Base-by-base conservation (phyloP, 1,140 invertebrate genomes). In the Drosophila santomea region DNA sequence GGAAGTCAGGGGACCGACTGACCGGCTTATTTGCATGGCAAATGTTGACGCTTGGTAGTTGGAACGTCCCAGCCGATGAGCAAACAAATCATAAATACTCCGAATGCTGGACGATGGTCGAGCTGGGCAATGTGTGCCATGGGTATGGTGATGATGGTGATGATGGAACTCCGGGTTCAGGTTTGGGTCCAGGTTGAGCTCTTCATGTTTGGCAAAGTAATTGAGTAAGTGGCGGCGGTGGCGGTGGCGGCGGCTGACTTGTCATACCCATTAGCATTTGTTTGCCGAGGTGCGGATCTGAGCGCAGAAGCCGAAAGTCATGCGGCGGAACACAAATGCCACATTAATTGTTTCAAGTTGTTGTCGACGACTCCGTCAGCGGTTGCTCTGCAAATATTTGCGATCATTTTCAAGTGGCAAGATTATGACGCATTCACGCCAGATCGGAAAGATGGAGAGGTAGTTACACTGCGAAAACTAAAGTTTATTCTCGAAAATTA, bases 291-390 rank as follows among this genome's bases (percentile, higher is more conserved):
- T 89, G 84, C 80, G 67, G 76, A 71, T 71, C 62, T 47, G 67
- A 56, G 68, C 62, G 80, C 84, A 89, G 84, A 89, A 89, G 84
- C 84, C 84, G 84, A 83, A 88, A 89, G 63, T 88, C 80, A 80
- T 80, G 75, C 84, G 75, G 83, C 83, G 69, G 69, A 88, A 83
- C 83, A 88, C 84, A 83, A 84, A 89, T 89, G 84, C 84, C 84
- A 89, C 84, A 89, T 89, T 89, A 89, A 89, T 89, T 89, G 84
- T 89, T 89, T 89, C 84, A 89, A 89, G 84, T 89, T 84, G 84
- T 80, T 73, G 78, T 64, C 77, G 78, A 61, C 77, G 71, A 44
- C 58, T 39, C 38, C 12, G 68, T 15, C 76, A 71, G 47, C 74
- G 69, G 78, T 35, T 59, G 60, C 47, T 81, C 64, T 25, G 47